A percentile compares a stretch with the other conserved stretches of the same genome.
Evolutionary conservation across 2,113 vertebrate species (phyloP).

Genomic region (Psittacula cyanocephala): DNA sequence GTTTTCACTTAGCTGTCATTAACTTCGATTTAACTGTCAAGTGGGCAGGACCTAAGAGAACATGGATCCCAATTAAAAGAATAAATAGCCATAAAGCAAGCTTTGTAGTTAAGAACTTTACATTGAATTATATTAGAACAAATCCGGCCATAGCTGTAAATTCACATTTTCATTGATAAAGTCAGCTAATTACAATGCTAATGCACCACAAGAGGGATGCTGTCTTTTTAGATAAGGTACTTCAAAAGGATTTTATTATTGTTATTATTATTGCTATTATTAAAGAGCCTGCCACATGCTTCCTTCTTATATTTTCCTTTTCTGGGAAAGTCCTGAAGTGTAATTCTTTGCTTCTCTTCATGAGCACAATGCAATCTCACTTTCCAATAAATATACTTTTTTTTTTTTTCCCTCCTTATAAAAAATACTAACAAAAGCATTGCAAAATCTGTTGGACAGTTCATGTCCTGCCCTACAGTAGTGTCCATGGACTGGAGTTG

Average conservation of each 20-base stretch:
- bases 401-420: neutral
- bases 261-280: neutral
- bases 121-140: neutral
- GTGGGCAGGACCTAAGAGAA: neutral
- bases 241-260: constrained; percentile 10
- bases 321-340: neutral
- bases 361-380: constrained; percentile 37
- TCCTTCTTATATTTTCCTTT: neutral
- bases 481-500: constrained; percentile 5
- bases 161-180: constrained; percentile 5
- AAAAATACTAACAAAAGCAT: constrained; percentile 27
- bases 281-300: neutral
- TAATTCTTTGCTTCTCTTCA: constrained; percentile 6
- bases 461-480: constrained; percentile 66
- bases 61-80: neutral
- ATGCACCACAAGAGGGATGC: neutral
- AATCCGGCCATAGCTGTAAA: neutral
- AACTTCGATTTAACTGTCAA: neutral
- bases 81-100: neutral
- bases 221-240: constrained; percentile 24
- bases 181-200: constrained; percentile 9
- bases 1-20: constrained; percentile 11
- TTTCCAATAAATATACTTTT: constrained; percentile 78
- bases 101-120: constrained; percentile 6
- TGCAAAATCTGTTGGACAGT: constrained; percentile 41